Conservation (phyloP, 2,113 vertebrate species). For the Glareola pratincola region DNA sequence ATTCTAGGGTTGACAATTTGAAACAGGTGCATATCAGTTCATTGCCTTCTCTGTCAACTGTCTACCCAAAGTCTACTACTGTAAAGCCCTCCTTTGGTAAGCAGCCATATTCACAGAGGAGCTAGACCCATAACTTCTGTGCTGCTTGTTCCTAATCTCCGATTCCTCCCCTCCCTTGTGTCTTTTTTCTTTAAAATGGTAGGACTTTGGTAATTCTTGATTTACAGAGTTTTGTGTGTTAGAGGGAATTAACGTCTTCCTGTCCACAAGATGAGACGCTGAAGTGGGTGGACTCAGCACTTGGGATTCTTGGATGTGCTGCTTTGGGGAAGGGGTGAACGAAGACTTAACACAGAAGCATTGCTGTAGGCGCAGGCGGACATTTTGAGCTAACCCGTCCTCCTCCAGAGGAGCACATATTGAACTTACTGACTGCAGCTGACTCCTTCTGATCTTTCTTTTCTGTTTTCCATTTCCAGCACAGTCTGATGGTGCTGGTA, state of each 20-base stretch:
- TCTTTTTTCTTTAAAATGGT: not conserved
- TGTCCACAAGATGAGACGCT: not conserved
- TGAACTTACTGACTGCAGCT: not conserved
- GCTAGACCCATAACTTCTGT: not conserved
- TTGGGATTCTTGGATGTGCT: fast-evolving
- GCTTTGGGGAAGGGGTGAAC: not conserved
- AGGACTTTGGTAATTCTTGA: not conserved
- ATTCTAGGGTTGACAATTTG: constrained; percentile 23
- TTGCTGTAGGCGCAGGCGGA: fast-evolving
- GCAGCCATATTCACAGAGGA: not conserved
- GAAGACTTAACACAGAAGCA: not conserved
- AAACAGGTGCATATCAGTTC: constrained; percentile 29
- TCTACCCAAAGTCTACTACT: not conserved
- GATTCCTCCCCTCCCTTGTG: not conserved
- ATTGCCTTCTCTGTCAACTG: not conserved
- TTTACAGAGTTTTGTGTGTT: not conserved
- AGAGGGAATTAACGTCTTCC: not conserved
- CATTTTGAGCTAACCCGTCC: not conserved
- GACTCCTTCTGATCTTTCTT: not conserved
- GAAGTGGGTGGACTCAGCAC: not conserved
- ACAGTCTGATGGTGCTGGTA: not conserved
- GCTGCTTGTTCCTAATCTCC: not conserved
- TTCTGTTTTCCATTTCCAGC: not conserved
- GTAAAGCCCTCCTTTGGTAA: not conserved
- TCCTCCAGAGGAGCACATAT: not conserved